Base-by-base conservation (phyloP, 2,888 invertebrate species). In the Rotaria magnacalcarata region DNA sequence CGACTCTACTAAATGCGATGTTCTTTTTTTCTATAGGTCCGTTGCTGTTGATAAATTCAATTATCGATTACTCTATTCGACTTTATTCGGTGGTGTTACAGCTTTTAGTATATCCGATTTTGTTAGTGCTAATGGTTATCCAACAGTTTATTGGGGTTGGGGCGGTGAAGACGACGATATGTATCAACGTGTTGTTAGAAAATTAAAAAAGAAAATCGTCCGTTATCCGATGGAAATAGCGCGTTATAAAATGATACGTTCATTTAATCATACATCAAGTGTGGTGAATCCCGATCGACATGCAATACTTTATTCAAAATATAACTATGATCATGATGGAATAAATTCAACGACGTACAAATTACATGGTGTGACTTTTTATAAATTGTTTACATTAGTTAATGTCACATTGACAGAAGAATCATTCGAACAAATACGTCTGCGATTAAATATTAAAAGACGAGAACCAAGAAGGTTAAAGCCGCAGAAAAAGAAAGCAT, bases 131-230 rank as follows among this genome's bases (percentile, higher is more conserved):
- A 67, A 86, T 84, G 86, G 86, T 8, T 86, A 86, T 84, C 84
- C 86, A 34, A 86, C 84, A 21, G 52, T 84, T 34, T 86, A 86
- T n/a, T 84, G 84, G 84, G 86, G 86, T 27, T 86, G 86, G 86
- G 86, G 86, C 52, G 58, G 86, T n/a, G 86, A 86, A 74, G 86
- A 86, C 43, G 86, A 86, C 84, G 86, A 80, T n/a, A 80, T 80
- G 80, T 80, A 80, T n/a, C n/a, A n/a, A 47, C 80, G 80, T 80
- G 80, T 80, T 47, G 84, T 24, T 52, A 84, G 43, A 52, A 34
- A 80, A 74, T 84, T 86, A 16, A 84, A 60, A 52, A 86, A 86
- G 19, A 24, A 67, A n/a, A 54, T 84, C 6, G 52, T 67, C 41
- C 60, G 52, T 10, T 60, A 60, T n/a, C 52, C 84, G 0, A 52